These are phyloP conservation scores for Theretra japonica DNA, from an alignment of 2,888 invertebrate genomes.

Conservation along the genomic window DNA sequence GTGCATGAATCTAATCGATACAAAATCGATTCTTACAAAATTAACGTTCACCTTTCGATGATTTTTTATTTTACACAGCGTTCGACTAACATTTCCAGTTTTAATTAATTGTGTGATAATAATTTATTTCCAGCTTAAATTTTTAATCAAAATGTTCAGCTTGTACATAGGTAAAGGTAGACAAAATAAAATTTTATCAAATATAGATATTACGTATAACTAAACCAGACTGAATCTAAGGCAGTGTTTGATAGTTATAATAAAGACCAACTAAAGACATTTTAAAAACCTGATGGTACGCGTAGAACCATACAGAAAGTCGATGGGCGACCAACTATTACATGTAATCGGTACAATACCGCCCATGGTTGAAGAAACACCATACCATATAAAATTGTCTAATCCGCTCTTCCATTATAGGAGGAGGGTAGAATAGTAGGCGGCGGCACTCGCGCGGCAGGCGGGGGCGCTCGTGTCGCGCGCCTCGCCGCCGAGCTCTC, in stretches of 20 bases:
- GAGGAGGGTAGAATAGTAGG: constrained; percentile 74
- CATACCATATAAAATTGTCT: not conserved
- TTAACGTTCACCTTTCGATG: constrained; percentile 42
- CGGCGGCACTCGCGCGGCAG: constrained; percentile 60
- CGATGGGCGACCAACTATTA: no score
- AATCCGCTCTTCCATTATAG: constrained; percentile 43
- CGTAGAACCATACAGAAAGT: no score
- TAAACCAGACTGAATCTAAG: no score
- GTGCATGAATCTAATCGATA: constrained; percentile 45
- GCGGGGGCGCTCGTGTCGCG: constrained; percentile 70
- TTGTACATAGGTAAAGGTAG: not conserved
- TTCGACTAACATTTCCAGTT: constrained; percentile 42
- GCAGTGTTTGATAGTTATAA: no score
- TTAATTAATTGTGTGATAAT: constrained; percentile 35
- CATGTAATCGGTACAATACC: no score
- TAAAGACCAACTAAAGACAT: no score
- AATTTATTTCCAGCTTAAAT: constrained; percentile 13
- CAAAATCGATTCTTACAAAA: constrained; percentile 3
- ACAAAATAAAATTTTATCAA: not conserved
- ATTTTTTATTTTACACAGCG: constrained; percentile 37
- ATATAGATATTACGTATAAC: not conserved
- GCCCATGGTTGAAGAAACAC: not conserved
- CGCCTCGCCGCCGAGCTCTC: constrained; percentile 90
- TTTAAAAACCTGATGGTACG: no score
- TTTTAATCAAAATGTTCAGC: not conserved